Conservation (phyloP, 2,888 invertebrate genomes). For the Drosophila meridiana region DNA sequence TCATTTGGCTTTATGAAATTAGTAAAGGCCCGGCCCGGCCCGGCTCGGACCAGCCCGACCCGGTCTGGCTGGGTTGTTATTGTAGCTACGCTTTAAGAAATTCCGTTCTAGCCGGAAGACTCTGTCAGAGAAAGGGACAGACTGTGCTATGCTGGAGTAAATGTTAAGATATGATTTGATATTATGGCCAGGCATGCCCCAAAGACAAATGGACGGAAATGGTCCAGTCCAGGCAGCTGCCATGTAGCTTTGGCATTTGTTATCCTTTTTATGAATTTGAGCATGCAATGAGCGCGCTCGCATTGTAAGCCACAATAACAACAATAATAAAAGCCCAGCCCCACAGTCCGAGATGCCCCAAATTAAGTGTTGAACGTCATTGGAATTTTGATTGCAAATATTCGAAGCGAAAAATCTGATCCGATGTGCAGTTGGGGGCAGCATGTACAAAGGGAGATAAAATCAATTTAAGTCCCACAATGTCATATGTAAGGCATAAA, state of each 20-base stretch:
- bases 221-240: conserved; percentile 46
- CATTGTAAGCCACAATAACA: conserved; percentile 40
- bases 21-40: conserved; percentile 46
- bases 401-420: conserved; percentile 28
- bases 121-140: neutral
- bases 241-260: conserved; percentile 74
- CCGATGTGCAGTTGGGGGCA: conserved; percentile 9
- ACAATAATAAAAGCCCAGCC: conserved; percentile 20
- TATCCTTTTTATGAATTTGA: conserved; percentile 71
- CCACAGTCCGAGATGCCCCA: conserved; percentile 17
- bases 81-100: conserved; percentile 37
- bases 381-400: conserved; percentile 74
- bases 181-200: conserved; percentile 69
- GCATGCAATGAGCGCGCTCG: conserved; percentile 50
- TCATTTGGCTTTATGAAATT: conserved; percentile 74
- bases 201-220: conserved; percentile 61
- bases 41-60: neutral
- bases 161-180: conserved; percentile 77
- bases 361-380: conserved; percentile 70
- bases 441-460: conserved; percentile 4
- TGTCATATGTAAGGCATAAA: neutral
- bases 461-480: conserved; percentile 38
- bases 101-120: conserved; percentile 15
- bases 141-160: conserved; percentile 38
- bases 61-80: conserved; percentile 28